These are phyloP conservation scores for Cephalopterus ornatus DNA, from an alignment of 2,113 vertebrate genomes.

Conservation along the genomic window DNA sequence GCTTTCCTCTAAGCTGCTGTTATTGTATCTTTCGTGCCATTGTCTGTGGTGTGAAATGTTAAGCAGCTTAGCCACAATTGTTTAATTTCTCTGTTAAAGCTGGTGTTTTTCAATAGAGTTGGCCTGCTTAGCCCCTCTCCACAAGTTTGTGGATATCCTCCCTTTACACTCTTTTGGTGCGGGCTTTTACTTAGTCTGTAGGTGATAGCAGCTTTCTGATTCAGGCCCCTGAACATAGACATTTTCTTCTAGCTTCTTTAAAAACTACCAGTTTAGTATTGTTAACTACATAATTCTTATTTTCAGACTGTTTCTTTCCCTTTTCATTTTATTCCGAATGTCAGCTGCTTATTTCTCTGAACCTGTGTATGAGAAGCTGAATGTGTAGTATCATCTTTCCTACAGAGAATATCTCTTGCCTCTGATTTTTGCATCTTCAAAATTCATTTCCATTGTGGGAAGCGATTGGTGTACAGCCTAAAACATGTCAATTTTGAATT, in stretches of 20 bases:
- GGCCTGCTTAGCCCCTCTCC: neutral
- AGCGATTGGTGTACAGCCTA: neutral
- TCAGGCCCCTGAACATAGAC: neutral
- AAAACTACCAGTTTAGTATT: neutral
- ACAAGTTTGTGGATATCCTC: neutral
- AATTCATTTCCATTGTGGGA: constrained; percentile 13
- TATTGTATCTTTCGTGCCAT: constrained; percentile 1
- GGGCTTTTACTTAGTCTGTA: neutral
- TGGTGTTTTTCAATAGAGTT: neutral
- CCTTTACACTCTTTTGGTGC: neutral
- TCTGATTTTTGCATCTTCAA: neutral
- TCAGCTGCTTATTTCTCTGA: neutral
- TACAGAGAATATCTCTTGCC: neutral
- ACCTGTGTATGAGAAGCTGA: neutral
- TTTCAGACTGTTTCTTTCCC: neutral
- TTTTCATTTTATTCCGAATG: neutral
- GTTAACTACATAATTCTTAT: neutral
- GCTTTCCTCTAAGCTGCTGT: constrained; percentile 20
- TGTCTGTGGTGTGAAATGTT: constrained; percentile 30
- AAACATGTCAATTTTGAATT: constrained; percentile 53
- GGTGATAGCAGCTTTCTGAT: neutral
- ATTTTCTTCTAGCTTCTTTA: neutral
- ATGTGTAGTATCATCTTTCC: neutral
- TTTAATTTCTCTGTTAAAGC: constrained; percentile 39
- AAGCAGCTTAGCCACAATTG: constrained; percentile 32